Evolutionary conservation across 2,797 vertebrate genomes (phyloP).

Genomic region (Oreochromis grahami): DNA sequence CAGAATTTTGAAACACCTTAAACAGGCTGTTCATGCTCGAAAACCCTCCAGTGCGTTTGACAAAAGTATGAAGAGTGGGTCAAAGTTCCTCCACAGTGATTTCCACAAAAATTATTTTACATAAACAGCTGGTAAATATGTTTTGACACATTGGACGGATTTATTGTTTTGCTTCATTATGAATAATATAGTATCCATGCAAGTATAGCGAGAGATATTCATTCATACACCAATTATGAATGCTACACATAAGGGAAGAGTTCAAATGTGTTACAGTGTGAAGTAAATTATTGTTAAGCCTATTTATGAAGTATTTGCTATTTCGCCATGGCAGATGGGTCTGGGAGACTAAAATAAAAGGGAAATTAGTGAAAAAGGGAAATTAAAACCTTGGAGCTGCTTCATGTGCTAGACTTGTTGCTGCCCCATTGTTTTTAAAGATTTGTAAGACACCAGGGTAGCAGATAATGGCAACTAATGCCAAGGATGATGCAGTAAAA

Average conservation of each 20-base stretch:
- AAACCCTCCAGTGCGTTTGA: neutral
- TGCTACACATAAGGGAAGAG: neutral
- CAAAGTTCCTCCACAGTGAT: neutral
- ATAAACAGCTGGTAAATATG: neutral
- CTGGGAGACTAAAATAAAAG: neutral
- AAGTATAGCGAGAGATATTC: neutral
- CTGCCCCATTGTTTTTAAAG: neutral
- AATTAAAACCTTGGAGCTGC: neutral
- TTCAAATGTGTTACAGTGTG: neutral
- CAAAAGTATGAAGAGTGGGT: neutral
- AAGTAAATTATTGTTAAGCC: neutral
- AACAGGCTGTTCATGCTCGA: neutral
- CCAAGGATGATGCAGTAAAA: neutral
- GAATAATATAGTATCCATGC: neutral
- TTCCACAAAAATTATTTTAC: rapidly evolving
- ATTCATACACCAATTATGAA: neutral
- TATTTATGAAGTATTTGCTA: neutral
- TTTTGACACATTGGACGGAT: neutral
- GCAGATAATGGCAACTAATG: neutral
- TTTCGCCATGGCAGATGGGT: neutral
- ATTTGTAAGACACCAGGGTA: neutral
- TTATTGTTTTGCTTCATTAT: neutral
- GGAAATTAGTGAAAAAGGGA: neutral
- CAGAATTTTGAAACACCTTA: neutral
- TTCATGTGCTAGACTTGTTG: neutral